Base-by-base conservation (phyloP, 2,888 invertebrate genomes). In the Ischnura elegans region DNA sequence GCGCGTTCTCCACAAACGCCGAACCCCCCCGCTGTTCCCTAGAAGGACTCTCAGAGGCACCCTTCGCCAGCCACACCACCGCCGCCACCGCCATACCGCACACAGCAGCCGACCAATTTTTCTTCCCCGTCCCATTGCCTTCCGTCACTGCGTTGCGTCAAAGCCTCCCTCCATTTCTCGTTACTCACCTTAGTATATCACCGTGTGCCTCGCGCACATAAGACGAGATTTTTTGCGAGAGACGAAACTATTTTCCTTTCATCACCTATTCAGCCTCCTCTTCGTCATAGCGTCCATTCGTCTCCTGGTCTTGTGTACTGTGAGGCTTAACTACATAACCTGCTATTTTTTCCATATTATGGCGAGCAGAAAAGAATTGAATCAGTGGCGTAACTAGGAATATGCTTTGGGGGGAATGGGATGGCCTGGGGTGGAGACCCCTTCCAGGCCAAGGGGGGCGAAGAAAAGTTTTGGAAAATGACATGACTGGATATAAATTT, bases 101-200 rank as follows among this genome's bases (percentile, higher is more conserved):
- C 76, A 6, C 2, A 21, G 1, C 2, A 13, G 0, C 16, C 51
- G 21, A n/a, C 76, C 76, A 36, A 76, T 76, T 76, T 76, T 76
- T 76, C 76, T 76, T 76, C 10, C 76, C 36, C 76, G 76, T 36
- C 29, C 76, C 76, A 76, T 76, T 76, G 76, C 76, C 61, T n/a
- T 76, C 36, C 76, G 29, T 76, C 76, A 1, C 25, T 16, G 36
- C 61, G 29, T 6, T 36, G 29, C 29, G 25, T 76, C 76, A 76
- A 36, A 29, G 2, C 66, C 66, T 21, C 61, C 61, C 61, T 21
- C 16, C 61, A 19, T 25, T 25, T 61, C 61, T 13, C 47, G 47
- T 47, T 8, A 47, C 47, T 47, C 47, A 61, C 5, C 47, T 47
- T 47, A 47, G 8, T 21, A 19, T 21, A 51, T 51, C 51, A 51